Conservation (phyloP, 2,888 invertebrate species). For the Campoplex capitator region DNA sequence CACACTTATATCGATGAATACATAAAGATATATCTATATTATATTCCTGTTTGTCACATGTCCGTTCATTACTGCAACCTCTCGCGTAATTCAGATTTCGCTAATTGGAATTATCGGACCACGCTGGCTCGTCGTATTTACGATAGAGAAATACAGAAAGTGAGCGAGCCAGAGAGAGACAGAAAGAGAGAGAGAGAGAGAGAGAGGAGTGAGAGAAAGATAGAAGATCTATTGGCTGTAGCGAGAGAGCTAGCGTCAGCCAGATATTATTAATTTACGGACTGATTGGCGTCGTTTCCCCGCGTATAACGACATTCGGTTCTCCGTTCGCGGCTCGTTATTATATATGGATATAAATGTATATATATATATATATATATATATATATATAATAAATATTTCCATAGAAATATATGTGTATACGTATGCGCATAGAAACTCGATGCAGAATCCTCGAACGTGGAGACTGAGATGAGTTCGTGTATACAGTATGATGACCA, state of each 20-base stretch:
- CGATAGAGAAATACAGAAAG: conserved; percentile 17
- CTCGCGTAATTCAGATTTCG: conserved; percentile 74
- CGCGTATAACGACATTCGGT: conserved; percentile 53
- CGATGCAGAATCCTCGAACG: neutral
- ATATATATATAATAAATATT: conserved; percentile 11
- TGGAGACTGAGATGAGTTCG: neutral
- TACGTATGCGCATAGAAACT: neutral
- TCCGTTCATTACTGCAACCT: conserved; percentile 68
- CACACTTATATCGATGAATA: neutral
- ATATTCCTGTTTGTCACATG: conserved; percentile 53
- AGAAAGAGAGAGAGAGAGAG: neutral
- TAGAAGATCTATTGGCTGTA: conserved; percentile 13
- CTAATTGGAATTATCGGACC: conserved; percentile 81
- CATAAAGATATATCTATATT: neutral
- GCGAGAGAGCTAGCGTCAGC: conserved; percentile 58
- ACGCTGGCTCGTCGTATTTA: conserved; percentile 49
- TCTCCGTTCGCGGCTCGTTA: conserved; percentile 32
- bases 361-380: neutral
- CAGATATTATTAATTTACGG: conserved; percentile 79
- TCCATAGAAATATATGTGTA: neutral
- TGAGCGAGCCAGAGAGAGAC: neutral
- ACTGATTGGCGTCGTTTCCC: conserved; percentile 73
- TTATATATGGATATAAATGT: neutral
- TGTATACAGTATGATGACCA: neutral
- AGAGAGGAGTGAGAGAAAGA: conserved; percentile 4